A percentile compares a stretch with the other conserved stretches of the same genome.
Conservation (phyloP, 2,113 vertebrate genomes). For the Rhinichthys klamathensis region DNA sequence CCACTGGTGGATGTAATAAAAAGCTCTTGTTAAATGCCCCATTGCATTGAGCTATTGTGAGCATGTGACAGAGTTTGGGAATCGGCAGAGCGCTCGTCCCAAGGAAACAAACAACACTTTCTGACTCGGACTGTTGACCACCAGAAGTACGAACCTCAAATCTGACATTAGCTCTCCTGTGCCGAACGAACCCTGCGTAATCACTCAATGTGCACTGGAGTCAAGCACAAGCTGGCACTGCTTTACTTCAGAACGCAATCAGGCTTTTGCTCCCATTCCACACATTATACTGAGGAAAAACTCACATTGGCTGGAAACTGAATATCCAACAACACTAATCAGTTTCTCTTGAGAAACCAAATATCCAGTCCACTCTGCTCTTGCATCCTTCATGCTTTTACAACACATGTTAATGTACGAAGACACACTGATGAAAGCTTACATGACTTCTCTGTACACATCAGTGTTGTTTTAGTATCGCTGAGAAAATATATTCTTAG, state of each 20-base stretch:
- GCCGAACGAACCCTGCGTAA: not conserved
- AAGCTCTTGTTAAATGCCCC: conserved; percentile 35
- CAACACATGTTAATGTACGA: not conserved
- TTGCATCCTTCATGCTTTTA: not conserved
- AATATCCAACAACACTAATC: conserved; percentile 3
- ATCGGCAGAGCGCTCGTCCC: not conserved
- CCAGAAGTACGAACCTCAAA: not conserved
- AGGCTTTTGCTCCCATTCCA: not conserved
- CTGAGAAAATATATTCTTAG: not conserved
- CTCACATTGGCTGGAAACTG: not conserved
- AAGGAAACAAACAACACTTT: conserved; percentile 2
- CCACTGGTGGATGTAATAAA: conserved; percentile 33
- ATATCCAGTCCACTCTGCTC: not conserved
- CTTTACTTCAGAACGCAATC: not conserved
- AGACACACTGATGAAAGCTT: too few relatives aligned
- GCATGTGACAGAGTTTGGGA: not conserved
- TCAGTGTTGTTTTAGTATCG: not conserved
- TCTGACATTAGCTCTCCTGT: not conserved
- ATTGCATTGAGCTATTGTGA: conserved; percentile 47
- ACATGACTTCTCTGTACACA: not conserved
- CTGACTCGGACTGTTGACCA: not conserved
- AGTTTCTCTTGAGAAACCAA: not conserved
- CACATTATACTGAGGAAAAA: not conserved
- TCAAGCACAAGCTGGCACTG: not conserved
- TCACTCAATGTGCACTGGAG: not conserved